Evolutionary conservation across 2,888 invertebrate genomes (phyloP), one percentile per base, ranked within the genome.

Genomic region (Leptinotarsa haldemani): DNA sequence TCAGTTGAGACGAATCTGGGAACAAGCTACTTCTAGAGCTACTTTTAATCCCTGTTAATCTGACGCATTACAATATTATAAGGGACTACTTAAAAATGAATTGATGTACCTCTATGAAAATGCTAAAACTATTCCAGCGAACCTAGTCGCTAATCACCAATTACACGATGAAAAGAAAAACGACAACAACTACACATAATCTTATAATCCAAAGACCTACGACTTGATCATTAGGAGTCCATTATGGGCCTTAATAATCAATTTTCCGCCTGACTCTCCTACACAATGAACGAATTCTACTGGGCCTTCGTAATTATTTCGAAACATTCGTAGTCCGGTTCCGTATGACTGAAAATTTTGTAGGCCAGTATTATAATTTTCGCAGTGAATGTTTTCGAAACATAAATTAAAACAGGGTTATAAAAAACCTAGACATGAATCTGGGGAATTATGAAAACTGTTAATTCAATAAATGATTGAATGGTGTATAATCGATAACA

Each of bases 191-290:
- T 58, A 47, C 68, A 56, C 68, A 16, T 68, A 68, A 68, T 68
- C 68, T 58, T 56, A 68, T 68, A 68, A 68, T 68, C 68, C 68
- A 40, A 68, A 56, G 68, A 56, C 68, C 56, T 68, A 56, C 56
- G 56, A 68, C 56, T 68, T 48, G n/a, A 68, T 68, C 68, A 56
- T 68, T 68, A 68, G 58, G 68, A 47, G 56, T 46, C 68, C 68
- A 68, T 53, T 68, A 46, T 53, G 46, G 56, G 40, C 68, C 47
- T 68, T 68, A 48, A 56, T 68, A 68, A 68, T 56, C 68, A 53
- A 68, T 68, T 56, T 40, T 56, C 68, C 16, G 56, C 46, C 56
- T 58, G 68, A 56, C 40, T 68, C 68, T 56, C 61, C 40, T 61
- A 9, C 56, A 68, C 68, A 56, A 68, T 68, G 46, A 66, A 48